Evolutionary conservation across 2,888 invertebrate species (phyloP).

Genomic region (Shargacucullia verbasci): DNA sequence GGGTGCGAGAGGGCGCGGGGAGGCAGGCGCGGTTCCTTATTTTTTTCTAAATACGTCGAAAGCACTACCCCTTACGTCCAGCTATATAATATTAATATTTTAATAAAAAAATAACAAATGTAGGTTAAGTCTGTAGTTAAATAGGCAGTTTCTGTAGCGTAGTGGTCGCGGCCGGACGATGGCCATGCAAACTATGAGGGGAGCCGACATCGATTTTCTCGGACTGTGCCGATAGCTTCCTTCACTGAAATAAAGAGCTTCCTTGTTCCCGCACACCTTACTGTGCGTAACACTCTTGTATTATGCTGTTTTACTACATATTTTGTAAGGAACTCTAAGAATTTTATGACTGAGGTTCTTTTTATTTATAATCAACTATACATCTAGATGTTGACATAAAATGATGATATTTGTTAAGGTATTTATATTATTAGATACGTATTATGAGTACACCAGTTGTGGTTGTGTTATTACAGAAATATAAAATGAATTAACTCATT

Average conservation of each 20-base stretch:
- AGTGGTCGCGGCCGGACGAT: conserved; percentile 61
- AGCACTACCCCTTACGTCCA: conserved; percentile 36
- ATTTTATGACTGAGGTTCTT: background rate
- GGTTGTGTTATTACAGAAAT: too few relatives aligned
- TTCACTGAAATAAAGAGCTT: conserved; percentile 68
- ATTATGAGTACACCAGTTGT: too few relatives aligned
- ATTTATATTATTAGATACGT: too few relatives aligned
- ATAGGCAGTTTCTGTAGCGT: conserved; percentile 22
- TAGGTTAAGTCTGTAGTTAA: conserved; percentile 37
- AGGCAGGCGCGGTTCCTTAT: conserved; percentile 67
- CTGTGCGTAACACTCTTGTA: conserved; percentile 70
- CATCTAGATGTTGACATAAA: too few relatives aligned
- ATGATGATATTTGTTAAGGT: too few relatives aligned
- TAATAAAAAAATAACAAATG: conserved; percentile 33
- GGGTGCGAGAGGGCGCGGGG: conserved; percentile 59
- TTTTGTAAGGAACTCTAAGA: background rate
- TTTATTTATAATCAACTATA: too few relatives aligned
- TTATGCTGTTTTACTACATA: conserved; percentile 30
- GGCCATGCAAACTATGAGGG: conserved; percentile 88
- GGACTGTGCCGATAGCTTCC: conserved; percentile 86
- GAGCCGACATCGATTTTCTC: conserved; percentile 86
- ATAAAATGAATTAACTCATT: conserved; percentile 7
- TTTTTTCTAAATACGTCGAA: conserved; percentile 71
- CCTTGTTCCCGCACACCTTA: conserved; percentile 70
- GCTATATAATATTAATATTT: conserved; percentile 35